Percentiles rank a stretch among this genome's conserved stretches.
phyloP scores from a whole-genome alignment of 2,888 invertebrate species.

The Mylabris sibirica region DNA sequence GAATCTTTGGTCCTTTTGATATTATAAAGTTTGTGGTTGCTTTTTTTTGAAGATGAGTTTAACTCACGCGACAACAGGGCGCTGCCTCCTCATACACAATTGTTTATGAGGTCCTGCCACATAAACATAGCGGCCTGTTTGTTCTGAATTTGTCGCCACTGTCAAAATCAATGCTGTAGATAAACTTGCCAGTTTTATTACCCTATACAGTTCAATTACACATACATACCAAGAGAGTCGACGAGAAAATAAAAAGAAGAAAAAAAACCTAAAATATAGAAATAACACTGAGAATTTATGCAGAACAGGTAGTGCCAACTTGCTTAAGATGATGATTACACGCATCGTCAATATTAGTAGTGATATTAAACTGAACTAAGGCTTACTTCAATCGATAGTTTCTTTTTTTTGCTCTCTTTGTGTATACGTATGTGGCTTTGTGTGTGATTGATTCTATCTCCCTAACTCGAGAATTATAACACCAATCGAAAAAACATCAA shows the following conservation, averaged over 20 bases:
- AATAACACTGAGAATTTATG: conserved; percentile 25
- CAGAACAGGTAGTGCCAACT: conserved; percentile 33
- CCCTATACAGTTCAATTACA: conserved; percentile 21
- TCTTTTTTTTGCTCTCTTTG: not conserved
- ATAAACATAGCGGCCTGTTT: conserved; percentile 56
- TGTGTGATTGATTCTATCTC: not conserved
- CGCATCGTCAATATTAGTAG: not conserved
- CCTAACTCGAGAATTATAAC: not conserved
- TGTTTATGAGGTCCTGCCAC: conserved; percentile 53
- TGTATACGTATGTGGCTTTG: not conserved
- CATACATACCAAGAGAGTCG: not conserved
- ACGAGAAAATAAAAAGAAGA: not conserved
- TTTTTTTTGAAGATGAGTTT: conserved; percentile 45
- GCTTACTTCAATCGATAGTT: not conserved
- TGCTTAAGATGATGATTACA: conserved; percentile 23
- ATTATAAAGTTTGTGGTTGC: not conserved
- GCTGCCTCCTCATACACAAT: conserved; percentile 48
- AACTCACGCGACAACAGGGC: conserved; percentile 55
- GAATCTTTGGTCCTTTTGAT: conserved; percentile 18
- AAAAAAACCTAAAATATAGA: not conserved
- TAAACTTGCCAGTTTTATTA: conserved; percentile 52
- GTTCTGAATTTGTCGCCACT: conserved; percentile 58
- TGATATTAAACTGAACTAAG: not conserved
- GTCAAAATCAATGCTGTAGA: conserved; percentile 55
- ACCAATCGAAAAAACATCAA: conserved; percentile 4